Evolutionary conservation across 2,888 invertebrate species (phyloP).

Genomic region (Chrysolina americana): DNA sequence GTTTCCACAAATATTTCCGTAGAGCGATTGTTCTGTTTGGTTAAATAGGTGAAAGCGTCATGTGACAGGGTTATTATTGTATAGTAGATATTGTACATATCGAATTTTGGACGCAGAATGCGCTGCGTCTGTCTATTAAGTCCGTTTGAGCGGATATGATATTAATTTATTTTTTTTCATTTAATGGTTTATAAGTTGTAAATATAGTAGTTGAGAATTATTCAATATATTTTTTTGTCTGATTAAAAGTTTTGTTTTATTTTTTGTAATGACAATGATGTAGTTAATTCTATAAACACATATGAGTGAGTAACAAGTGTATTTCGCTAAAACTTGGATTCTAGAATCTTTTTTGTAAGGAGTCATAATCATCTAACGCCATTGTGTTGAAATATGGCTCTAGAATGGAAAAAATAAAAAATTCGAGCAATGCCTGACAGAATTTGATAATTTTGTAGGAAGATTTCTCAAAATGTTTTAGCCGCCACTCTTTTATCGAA

Average conservation of each 20-base stretch:
- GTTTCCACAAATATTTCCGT: conserved; percentile 14
- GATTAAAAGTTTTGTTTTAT: conserved; percentile 35
- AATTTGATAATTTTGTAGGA: no score
- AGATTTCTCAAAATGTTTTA: no score
- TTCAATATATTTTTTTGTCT: conserved; percentile 39
- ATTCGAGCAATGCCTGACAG: no score
- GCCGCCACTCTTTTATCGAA: no score
- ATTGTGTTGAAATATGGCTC: no score
- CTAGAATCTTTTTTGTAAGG: no score
- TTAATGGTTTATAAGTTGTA: conserved; percentile 23
- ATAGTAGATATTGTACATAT: conserved; percentile 16
- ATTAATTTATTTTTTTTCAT: conserved; percentile 27
- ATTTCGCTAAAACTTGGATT: no score
- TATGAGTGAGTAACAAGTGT: no score
- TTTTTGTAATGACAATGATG: not conserved
- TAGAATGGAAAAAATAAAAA: no score
- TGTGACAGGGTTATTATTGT: conserved; percentile 11
- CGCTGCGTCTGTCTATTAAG: not conserved
- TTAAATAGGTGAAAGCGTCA: conserved; percentile 5
- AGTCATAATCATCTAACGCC: no score
- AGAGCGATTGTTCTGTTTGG: conserved; percentile 10
- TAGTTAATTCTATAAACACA: no score
- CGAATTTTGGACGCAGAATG: not conserved
- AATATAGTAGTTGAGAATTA: conserved; percentile 28
- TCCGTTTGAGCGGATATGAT: not conserved